Base-by-base conservation (phyloP, 2,113 vertebrate species). In the Motacilla tschutschensis region DNA sequence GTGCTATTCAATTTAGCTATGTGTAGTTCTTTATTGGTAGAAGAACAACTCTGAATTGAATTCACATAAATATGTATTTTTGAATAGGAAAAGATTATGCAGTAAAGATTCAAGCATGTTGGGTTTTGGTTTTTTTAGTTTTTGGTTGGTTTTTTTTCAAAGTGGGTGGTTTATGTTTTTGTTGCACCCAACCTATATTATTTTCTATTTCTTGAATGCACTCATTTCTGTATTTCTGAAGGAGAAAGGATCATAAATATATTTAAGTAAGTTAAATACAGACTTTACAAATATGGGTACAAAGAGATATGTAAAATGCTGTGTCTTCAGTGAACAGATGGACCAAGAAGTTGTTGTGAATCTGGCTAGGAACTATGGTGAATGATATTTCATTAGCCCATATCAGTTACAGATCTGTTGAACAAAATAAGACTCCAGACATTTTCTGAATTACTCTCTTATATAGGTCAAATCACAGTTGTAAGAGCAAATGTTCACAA, bases 341-440 rank as follows among this genome's bases (percentile, higher is more conserved):
- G 94, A 94, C 88, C 81, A 93, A 88, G 90, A 89, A 94, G 92
- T 94, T 95, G 91, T 92, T 95, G 93, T 93, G 83, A 93, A 94
- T 95, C 88, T 92, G 93, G 86, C 90, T 94, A 93, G 86, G 78
- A 94, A 93, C 83, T 93, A 84, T 91, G 66, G 90, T 95, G 86
- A 94, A 93, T 92, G 93, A 85, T 93, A 91, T 91, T 94, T 93
- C 93, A 93, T 91, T 95, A 94, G 93, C 86, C 91, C 67, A 29
- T 91, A 93, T 92, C 91, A 94, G 85, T 88, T 94, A 89, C 91
- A 91, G 93, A 92, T 90, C 90, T 94, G 90, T 91, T 93, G 88
- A 89, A 82, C 71, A 94, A 95, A 93, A 95, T 81, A 94, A 89
- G 88, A 84, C 76, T 95, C 81, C 92, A 95, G 91, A 92, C 81